phyloP scores from a whole-genome alignment of 2,113 vertebrate genomes.

The Apteryx mantelli region DNA sequence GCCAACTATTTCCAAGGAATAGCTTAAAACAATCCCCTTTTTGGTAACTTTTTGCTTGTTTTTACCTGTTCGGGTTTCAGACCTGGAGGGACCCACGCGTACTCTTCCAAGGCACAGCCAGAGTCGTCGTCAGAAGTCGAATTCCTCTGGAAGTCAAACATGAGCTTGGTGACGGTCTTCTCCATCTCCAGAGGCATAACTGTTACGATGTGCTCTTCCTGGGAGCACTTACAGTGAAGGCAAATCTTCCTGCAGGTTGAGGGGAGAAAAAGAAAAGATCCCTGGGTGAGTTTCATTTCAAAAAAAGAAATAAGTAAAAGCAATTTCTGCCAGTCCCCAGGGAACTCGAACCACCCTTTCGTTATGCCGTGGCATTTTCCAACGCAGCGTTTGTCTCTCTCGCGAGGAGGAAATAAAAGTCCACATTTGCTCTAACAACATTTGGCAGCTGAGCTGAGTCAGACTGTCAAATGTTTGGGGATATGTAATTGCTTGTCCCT shows the following conservation, averaged over 20 bases:
- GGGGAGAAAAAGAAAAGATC: constrained; percentile 21
- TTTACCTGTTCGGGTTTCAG: constrained; percentile 97
- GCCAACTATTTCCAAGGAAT: background rate
- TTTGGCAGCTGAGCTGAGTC: constrained; percentile 16
- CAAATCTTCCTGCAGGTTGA: constrained; percentile 91
- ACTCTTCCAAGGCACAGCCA: constrained; percentile 96
- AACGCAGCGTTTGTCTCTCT: background rate
- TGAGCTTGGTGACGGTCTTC: constrained; percentile 97
- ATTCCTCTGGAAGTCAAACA: constrained; percentile 99
- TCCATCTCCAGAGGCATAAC: constrained; percentile 98
- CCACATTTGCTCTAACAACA: background rate
- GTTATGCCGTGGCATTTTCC: background rate
- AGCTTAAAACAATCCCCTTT: background rate
- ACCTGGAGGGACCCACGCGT: constrained; percentile 95
- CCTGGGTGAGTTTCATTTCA: background rate
- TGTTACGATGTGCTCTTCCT: constrained; percentile 95
- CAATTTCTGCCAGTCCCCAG: background rate
- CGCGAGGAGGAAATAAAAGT: constrained; percentile 21
- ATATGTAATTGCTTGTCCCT: background rate
- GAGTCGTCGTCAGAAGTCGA: constrained; percentile 97
- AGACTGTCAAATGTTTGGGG: background rate
- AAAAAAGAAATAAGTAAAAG: background rate
- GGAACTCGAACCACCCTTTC: constrained; percentile 28
- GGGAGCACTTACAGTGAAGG: constrained; percentile 97
- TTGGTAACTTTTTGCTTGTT: background rate